These are phyloP conservation scores for Hormaphis cornu DNA, from an alignment of 1,140 invertebrate species.

Conservation along the genomic window DNA sequence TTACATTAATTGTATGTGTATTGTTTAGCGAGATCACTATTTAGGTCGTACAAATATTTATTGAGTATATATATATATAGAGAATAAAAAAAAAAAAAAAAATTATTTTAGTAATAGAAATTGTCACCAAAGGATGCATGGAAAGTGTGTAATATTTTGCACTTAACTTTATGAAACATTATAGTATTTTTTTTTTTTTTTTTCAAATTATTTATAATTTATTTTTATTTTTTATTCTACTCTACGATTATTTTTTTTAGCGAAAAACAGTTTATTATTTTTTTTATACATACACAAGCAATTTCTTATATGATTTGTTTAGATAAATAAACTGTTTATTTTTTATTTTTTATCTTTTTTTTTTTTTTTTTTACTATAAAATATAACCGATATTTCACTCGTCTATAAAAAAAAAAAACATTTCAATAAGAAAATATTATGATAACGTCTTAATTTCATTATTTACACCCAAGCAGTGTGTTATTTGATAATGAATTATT, in stretches of 20 bases:
- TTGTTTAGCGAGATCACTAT: neutral
- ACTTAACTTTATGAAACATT: slow-evolving; percentile 9
- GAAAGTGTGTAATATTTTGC: slow-evolving; percentile 12
- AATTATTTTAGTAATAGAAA: slow-evolving; percentile 30
- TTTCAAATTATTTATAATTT: slow-evolving; percentile 26
- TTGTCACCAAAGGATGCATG: slow-evolving; percentile 25
- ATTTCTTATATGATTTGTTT: slow-evolving; percentile 28
- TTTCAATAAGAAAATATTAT: neutral
- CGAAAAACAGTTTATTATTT: slow-evolving; percentile 8
- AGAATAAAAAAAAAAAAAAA: neutral
- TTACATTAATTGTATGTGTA: slow-evolving; percentile 15
- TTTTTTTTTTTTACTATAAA: neutral
- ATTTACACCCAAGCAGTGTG: no score
- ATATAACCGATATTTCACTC: neutral
- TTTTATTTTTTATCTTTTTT: slow-evolving; percentile 23
- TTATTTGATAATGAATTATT: no score
- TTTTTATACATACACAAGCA: slow-evolving; percentile 12
- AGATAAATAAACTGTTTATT: slow-evolving; percentile 32
- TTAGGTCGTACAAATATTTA: slow-evolving; percentile 14
- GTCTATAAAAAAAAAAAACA: neutral
- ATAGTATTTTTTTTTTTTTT: slow-evolving; percentile 21
- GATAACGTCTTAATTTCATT: neutral
- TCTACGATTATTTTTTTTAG: slow-evolving; percentile 29
- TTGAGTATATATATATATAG: neutral
- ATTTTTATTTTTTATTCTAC: slow-evolving; percentile 26